phyloP scores from a whole-genome alignment of 2,113 vertebrate species.

The Phocoena phocoena region DNA sequence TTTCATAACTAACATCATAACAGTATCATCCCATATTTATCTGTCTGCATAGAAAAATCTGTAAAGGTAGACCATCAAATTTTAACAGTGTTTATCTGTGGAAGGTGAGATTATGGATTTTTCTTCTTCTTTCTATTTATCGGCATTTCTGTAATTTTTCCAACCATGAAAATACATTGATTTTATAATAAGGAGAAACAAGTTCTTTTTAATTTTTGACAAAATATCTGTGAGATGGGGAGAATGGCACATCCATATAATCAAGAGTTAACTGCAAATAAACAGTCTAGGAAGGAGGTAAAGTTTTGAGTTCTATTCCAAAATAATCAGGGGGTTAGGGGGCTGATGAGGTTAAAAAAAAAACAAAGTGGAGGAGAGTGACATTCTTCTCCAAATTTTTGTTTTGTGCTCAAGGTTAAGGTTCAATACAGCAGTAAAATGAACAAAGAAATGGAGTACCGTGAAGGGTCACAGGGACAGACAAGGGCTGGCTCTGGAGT shows the following conservation, averaged over 20 bases:
- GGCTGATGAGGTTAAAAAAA: too few relatives aligned
- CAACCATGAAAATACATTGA: constrained; percentile 47
- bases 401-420: constrained; percentile 23
- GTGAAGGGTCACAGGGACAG: neutral
- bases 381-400: neutral
- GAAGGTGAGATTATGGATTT: constrained; percentile 50
- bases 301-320: neutral
- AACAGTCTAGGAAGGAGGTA: neutral
- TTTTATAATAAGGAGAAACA: constrained; percentile 51
- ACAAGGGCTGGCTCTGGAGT: constrained; percentile 4
- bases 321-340: neutral
- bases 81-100: constrained; percentile 34
- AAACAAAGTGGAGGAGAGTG: neutral
- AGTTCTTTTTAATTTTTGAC: constrained; percentile 41
- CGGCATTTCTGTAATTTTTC: constrained; percentile 62
- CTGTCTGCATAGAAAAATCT: neutral
- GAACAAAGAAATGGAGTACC: neutral
- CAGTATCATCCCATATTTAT: neutral
- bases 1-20: neutral
- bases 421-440: neutral
- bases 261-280: neutral
- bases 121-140: constrained; percentile 28
- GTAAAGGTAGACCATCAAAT: constrained; percentile 12
- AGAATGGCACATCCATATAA: neutral
- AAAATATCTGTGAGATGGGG: neutral